Base-by-base conservation (phyloP, 2,797 vertebrate species). In the Mormyrops boulengeri region DNA sequence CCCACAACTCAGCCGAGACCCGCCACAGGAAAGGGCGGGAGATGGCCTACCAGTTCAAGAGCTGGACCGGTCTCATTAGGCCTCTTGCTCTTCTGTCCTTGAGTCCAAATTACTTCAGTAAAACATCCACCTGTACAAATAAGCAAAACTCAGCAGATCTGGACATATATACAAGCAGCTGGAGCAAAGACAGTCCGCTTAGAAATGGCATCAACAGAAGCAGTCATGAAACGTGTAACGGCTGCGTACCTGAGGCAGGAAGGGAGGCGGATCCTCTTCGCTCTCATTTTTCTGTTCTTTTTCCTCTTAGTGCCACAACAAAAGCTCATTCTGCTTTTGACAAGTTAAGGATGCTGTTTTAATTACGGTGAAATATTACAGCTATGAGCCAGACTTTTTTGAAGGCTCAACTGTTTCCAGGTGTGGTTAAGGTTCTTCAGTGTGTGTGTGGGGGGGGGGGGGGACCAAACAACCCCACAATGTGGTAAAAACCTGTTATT, bases 401-500 rank as follows among this genome's bases (percentile, higher is more conserved):
- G 90, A 89, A 41, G 91, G 95, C 93, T 85, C 95, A 95, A 95
- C 95, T 94, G 93, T 94, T 94, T 91, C 92, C 95, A 96, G 95
- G 95, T 95, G 95, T 93, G 90, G 92, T 6, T 34, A 62, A 53
- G 89, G 90, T 94, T 94, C 94, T 93, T 91, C 94, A 94, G 93
- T 94, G 38, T 84, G 38, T 19, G 34, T 30, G 9, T n/a, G 86
- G 62, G 3, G 7, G 11, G 14, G 26, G 3, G 22, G 22, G 22
- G 60, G 22, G 60, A 22, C 19, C n/a, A 62, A 62, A 62, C 26
- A 22, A 26, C 60, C 60, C 60, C 22, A 62, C 60, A 62, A 62
- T 62, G 60, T 62, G 22, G 26, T 62, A 26, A 62, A 62, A 62
- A 11, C 8, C 60, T 26, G 60, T 1, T 62, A 26, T 62, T 26